A percentile compares a stretch with the other conserved stretches of the same genome.
Evolutionary conservation across 2,888 invertebrate genomes (phyloP).

Genomic region (Chromoteleia sp.): DNA sequence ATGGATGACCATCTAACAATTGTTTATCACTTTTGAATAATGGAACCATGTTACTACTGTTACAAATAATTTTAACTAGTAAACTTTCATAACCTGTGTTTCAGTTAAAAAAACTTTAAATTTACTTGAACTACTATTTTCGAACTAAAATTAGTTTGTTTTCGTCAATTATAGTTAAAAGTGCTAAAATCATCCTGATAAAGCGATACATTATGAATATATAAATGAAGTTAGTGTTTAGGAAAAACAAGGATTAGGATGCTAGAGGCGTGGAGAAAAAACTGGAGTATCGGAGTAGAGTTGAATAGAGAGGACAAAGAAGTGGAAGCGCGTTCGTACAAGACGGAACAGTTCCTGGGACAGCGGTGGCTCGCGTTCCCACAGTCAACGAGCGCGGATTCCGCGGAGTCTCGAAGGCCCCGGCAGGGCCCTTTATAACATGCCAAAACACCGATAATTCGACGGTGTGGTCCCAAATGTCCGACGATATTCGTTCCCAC

Average conservation of each 20-base stretch:
- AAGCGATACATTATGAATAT: slow-evolving; percentile 36
- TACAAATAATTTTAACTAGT: too few relatives aligned
- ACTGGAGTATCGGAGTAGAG: slow-evolving; percentile 34
- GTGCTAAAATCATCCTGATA: too few relatives aligned
- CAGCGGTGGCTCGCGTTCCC: slow-evolving; percentile 80
- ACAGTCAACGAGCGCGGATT: slow-evolving; percentile 82
- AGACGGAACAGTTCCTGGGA: slow-evolving; percentile 74
- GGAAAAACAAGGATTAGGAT: slow-evolving; percentile 3
- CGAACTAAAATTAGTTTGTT: too few relatives aligned
- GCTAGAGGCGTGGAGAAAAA: slow-evolving; percentile 41
- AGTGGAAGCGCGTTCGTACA: slow-evolving; percentile 72
- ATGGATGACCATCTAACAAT: too few relatives aligned
- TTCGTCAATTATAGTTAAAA: too few relatives aligned
- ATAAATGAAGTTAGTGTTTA: neutral
- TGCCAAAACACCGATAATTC: slow-evolving; percentile 85
- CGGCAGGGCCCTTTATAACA: slow-evolving; percentile 78
- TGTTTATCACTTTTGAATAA: too few relatives aligned
- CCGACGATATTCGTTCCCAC: slow-evolving; percentile 83
- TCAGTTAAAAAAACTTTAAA: too few relatives aligned
- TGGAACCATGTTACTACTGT: too few relatives aligned
- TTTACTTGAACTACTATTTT: too few relatives aligned
- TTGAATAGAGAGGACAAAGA: slow-evolving; percentile 66
- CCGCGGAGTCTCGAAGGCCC: slow-evolving; percentile 76
- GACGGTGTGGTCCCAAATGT: slow-evolving; percentile 83
- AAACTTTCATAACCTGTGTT: too few relatives aligned